Base-by-base conservation (phyloP, 2,797 vertebrate species). In the Megaceryle alcyon region DNA sequence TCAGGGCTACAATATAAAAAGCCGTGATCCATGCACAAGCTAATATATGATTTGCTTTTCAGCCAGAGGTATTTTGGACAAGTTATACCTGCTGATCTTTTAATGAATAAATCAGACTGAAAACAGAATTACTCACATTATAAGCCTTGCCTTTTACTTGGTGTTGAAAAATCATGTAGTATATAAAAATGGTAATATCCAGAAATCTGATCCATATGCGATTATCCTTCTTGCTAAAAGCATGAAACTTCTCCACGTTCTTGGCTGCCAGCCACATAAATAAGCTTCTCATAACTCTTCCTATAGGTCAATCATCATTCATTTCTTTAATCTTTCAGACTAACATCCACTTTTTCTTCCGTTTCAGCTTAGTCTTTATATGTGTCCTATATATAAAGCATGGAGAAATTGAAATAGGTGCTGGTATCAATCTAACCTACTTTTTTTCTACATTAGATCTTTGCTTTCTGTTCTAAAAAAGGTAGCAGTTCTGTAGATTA, bases 191-290 rank as follows among this genome's bases (percentile, higher is more conserved):
- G 16, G 60, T 90, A 84, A 94, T 69, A 95, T 88, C n/a, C 66
- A 59, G 92, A 92, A 75, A 95, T 79, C 72, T 82, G 65, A 91
- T 85, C 93, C 69, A 59, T 48, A 54, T 90, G 26, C 70, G 56
- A 91, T 89, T 95, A 92, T 93, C 70, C 85, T 82, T 82, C 78
- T 68, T 93, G 68, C 61, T 94, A 68, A 86, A 89, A 86, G 51
- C 78, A 80, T 51, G 79, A 97, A 94, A 91, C 26, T 70, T 88
- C 63, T 92, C 61, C 86, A 78, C 64, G 37, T 89, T 80, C 71
- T 94, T 97, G 94, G 87, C 87, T 90, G 79, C 57, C 79, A 82
- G 92, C 57, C 93, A 94, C 79, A 75, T 78, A 93, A 86, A 82
- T 66, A 95, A 94, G 78, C 57, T 88, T 95, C 71, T 94, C 65